Percentiles rank a stretch among this genome's conserved stretches.
Conservation (phyloP, 2,888 invertebrate species). For the Sphaerophoria rueppellii region DNA sequence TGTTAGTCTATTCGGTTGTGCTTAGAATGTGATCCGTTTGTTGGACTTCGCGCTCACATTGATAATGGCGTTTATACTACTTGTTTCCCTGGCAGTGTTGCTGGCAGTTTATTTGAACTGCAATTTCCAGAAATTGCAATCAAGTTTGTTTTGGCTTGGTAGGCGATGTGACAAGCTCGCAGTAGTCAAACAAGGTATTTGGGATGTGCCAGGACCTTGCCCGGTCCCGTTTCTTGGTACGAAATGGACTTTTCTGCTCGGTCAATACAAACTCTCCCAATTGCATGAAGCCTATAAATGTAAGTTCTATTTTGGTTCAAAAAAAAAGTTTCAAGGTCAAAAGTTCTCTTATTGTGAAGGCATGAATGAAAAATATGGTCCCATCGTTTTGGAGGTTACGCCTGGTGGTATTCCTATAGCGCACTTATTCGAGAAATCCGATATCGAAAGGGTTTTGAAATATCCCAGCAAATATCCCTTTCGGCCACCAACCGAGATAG, state of each 20-base stretch:
- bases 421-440: conserved; percentile 87
- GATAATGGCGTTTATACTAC: conserved; percentile 80
- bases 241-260: conserved; percentile 88
- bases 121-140: conserved; percentile 77
- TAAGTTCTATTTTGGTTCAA: conserved; percentile 78
- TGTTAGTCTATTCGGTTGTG: conserved; percentile 15
- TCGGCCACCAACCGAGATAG: conserved; percentile 92
- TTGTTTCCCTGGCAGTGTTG: conserved; percentile 79
- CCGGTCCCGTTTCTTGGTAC: conserved; percentile 90
- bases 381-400: conserved; percentile 90
- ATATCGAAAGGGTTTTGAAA: conserved; percentile 90
- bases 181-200: conserved; percentile 74
- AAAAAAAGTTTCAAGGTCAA: neutral
- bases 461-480: conserved; percentile 89
- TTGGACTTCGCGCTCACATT: conserved; percentile 21
- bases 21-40: conserved; percentile 53
- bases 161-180: conserved; percentile 30
- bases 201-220: conserved; percentile 88
- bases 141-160: conserved; percentile 59
- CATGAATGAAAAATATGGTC: conserved; percentile 88
- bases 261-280: conserved; percentile 87
- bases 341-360: conserved; percentile 81
- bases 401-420: conserved; percentile 89
- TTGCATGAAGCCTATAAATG: conserved; percentile 91
- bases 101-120: conserved; percentile 79